phyloP scores from a whole-genome alignment of 1,140 invertebrate species.

The Drosophila jambulina region DNA sequence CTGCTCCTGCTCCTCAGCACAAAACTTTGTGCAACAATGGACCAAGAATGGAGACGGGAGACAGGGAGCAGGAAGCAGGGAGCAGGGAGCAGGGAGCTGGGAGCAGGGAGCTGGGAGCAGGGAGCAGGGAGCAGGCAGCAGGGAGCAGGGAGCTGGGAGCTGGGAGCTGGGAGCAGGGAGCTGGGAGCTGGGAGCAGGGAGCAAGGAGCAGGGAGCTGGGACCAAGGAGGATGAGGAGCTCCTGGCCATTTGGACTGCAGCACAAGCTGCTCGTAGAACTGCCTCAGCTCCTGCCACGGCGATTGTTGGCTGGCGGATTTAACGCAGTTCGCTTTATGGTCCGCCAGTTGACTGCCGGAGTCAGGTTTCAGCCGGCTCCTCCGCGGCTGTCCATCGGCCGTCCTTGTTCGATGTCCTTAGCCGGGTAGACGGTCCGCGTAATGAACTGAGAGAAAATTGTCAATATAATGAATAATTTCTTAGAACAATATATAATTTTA shows the following conservation, averaged over 20 bases:
- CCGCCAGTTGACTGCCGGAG: constrained; percentile 50
- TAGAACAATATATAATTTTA: neutral
- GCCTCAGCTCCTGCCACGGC: constrained; percentile 8
- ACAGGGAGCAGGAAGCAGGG: neutral
- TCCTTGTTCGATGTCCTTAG: constrained; percentile 7
- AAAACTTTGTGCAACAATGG: constrained; percentile 66
- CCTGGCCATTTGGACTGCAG: constrained; percentile 53
- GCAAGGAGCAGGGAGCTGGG: no score
- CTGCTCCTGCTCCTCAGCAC: constrained; percentile 35
- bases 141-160: neutral
- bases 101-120: neutral
- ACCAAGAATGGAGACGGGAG: neutral
- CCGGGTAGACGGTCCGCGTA: neutral
- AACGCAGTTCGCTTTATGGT: constrained; percentile 72
- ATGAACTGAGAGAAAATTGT: neutral
- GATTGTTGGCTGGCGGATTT: constrained; percentile 63
- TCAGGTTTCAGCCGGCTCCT: constrained; percentile 26
- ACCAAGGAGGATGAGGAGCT: neutral
- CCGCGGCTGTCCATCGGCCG: neutral
- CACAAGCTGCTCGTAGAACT: constrained; percentile 39
- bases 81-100: neutral
- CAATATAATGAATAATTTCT: no score
- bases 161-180: neutral
- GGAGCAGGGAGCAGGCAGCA: neutral
- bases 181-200: neutral